These are phyloP conservation scores for Bungarus multicinctus DNA, from an alignment of 2,113 vertebrate genomes.

Conservation along the genomic window DNA sequence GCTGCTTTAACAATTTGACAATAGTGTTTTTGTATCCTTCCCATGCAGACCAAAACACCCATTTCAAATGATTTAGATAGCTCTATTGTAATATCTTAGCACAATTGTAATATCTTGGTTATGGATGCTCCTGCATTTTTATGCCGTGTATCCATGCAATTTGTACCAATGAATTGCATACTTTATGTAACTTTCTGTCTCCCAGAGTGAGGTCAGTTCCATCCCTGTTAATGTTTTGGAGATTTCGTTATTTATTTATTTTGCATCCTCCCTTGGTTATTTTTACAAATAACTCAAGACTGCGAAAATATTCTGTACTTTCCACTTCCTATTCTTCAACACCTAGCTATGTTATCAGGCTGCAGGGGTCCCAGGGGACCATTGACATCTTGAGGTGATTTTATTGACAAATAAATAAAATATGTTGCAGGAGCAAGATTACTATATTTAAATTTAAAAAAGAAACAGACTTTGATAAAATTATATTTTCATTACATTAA, in stretches of 20 bases:
- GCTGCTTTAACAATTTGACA: not conserved
- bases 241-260: not conserved
- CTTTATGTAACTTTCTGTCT: not conserved
- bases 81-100: not conserved
- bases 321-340: too few relatives aligned
- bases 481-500: not conserved
- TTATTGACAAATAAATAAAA: not conserved
- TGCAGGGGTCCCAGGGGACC: too few relatives aligned
- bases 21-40: not conserved
- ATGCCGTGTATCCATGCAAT: not conserved
- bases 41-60: not conserved
- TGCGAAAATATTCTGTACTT: too few relatives aligned
- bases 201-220: not conserved
- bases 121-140: not conserved
- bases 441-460: not conserved
- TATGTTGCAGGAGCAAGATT: not conserved
- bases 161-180: not conserved
- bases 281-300: too few relatives aligned
- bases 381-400: too few relatives aligned
- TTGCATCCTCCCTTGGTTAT: not conserved
- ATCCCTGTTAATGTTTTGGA: not conserved
- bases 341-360: too few relatives aligned
- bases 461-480: not conserved
- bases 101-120: not conserved
- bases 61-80: not conserved